Conservation (phyloP, 2,888 invertebrate species). For the Lycophotia porphyrea region DNA sequence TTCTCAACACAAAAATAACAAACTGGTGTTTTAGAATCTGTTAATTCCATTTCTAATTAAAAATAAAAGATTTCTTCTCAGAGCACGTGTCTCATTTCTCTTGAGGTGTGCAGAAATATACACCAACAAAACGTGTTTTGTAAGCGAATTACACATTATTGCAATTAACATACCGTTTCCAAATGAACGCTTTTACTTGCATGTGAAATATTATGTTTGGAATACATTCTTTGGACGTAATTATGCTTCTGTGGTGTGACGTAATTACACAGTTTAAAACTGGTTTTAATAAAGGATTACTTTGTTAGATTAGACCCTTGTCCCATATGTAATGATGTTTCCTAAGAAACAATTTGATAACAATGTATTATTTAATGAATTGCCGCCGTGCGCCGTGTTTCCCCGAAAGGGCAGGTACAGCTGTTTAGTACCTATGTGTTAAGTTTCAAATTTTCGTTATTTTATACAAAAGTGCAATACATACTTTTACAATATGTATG, state of each 20-base stretch:
- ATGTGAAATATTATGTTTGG: constrained; percentile 41
- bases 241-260: constrained; percentile 50
- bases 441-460: not conserved
- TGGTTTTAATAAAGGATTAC: constrained; percentile 63
- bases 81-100: not conserved
- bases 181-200: constrained; percentile 32
- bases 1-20: constrained; percentile 19
- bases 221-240: constrained; percentile 48
- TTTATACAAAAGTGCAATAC: not conserved
- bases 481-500: not conserved
- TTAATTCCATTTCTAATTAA: constrained; percentile 15
- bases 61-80: constrained; percentile 5
- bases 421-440: not conserved
- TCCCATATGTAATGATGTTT: constrained; percentile 25
- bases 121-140: constrained; percentile 25
- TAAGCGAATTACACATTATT: constrained; percentile 27
- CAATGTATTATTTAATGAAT: constrained; percentile 22
- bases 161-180: constrained; percentile 33
- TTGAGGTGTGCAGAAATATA: not conserved
- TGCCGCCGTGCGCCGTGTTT: not conserved
- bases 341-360: constrained; percentile 26
- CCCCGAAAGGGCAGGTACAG: not conserved
- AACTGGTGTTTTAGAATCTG: constrained; percentile 8
- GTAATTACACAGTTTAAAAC: constrained; percentile 36
- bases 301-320: constrained; percentile 44